Evolutionary conservation across 2,113 vertebrate genomes (phyloP).

Genomic region (Hippopotamus amphibius): DNA sequence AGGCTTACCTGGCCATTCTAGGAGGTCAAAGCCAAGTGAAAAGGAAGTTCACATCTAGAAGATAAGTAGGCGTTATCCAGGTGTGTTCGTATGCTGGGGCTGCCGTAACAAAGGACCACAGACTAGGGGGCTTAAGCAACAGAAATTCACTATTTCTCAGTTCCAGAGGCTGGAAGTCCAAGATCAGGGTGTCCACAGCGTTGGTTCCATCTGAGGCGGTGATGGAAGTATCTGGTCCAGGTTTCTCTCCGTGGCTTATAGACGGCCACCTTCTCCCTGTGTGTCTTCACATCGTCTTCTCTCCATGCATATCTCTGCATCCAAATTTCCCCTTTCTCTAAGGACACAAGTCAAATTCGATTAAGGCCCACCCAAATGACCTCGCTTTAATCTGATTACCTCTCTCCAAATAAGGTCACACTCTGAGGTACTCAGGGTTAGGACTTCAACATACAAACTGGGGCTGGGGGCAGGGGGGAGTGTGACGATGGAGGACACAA

Average conservation of each 20-base stretch:
- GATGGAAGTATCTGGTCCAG: background rate
- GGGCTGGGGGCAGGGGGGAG: background rate
- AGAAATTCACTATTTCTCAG: background rate
- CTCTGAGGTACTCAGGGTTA: background rate
- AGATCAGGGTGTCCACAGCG: background rate
- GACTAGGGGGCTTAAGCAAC: background rate
- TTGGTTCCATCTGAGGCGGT: background rate
- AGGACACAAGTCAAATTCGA: background rate
- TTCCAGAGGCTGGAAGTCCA: background rate
- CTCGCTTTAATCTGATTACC: background rate
- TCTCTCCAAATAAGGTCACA: background rate
- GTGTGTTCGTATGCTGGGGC: background rate
- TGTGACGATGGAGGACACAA: background rate
- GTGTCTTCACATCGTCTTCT: background rate
- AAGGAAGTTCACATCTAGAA: background rate
- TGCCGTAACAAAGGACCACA: background rate
- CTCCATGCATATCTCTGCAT: background rate
- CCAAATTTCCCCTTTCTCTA: background rate
- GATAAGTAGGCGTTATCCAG: background rate
- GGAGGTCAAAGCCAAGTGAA: background rate
- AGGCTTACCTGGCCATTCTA: background rate
- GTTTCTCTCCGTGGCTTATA: background rate
- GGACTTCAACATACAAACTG: background rate
- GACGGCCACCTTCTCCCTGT: background rate
- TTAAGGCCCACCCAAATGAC: background rate